These are phyloP conservation scores for Euproctis similis DNA, from an alignment of 2,888 invertebrate species.

Conservation along the genomic window DNA sequence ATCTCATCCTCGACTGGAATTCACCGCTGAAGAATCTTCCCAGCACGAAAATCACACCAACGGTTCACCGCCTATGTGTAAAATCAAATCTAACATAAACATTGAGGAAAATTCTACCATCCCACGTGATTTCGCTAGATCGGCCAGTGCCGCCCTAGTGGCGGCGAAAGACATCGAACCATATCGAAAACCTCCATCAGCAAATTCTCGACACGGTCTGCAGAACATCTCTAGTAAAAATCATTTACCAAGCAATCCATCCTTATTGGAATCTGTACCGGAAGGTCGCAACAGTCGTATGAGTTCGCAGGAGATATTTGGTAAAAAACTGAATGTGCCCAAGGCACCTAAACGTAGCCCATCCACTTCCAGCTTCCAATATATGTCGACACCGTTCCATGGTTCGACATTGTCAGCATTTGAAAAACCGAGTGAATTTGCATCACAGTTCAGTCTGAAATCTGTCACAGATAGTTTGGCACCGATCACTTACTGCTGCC, in stretches of 20 bases:
- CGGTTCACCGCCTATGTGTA: slow-evolving; percentile 54
- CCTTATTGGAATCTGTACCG: slow-evolving; percentile 80
- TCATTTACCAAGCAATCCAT: slow-evolving; percentile 80
- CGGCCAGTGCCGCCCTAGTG: slow-evolving; percentile 83
- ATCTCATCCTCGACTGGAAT: slow-evolving; percentile 37
- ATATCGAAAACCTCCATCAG: slow-evolving; percentile 52
- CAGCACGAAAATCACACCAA: slow-evolving; percentile 35
- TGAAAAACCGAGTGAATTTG: slow-evolving; percentile 85
- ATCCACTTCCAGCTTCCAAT: slow-evolving; percentile 88
- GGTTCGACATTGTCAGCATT: slow-evolving; percentile 87
- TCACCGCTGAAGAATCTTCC: slow-evolving; percentile 44
- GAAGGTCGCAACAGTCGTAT: slow-evolving; percentile 71
- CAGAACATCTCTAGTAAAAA: slow-evolving; percentile 78
- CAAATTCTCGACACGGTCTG: slow-evolving; percentile 54
- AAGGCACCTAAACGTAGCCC: slow-evolving; percentile 81
- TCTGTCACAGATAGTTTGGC: slow-evolving; percentile 78
- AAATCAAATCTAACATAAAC: slow-evolving; percentile 39
- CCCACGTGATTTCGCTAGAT: slow-evolving; percentile 70
- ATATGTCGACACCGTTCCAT: slow-evolving; percentile 89
- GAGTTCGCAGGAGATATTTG: slow-evolving; percentile 53
- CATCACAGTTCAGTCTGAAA: slow-evolving; percentile 85
- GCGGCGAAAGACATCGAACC: slow-evolving; percentile 55
- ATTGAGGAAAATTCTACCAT: slow-evolving; percentile 36
- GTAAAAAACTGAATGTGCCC: slow-evolving; percentile 51
- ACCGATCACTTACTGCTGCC: slow-evolving; percentile 58